Evolutionary conservation across 2,888 invertebrate genomes (phyloP).

Genomic region (Hecatera dysodea): DNA sequence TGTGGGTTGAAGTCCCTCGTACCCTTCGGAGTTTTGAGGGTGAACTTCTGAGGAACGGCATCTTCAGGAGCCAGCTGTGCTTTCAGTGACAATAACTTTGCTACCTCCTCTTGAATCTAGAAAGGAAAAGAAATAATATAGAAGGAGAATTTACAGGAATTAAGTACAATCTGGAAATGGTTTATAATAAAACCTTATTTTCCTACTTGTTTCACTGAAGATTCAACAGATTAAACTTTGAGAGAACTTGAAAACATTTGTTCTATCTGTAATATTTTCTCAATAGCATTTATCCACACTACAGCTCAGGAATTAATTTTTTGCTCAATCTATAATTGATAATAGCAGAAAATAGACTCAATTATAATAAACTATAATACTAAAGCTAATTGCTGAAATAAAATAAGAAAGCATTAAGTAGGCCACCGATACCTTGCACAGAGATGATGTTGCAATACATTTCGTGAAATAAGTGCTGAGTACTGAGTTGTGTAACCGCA

Average conservation of each 20-base stretch:
- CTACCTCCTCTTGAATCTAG: slow-evolving; percentile 96
- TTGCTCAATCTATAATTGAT: not conserved
- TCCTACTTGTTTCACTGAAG: too few relatives aligned
- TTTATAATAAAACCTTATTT: not conserved
- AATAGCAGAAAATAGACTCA: not conserved
- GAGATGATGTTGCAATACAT: slow-evolving; percentile 84
- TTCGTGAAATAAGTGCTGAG: slow-evolving; percentile 78
- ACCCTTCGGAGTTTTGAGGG: slow-evolving; percentile 97
- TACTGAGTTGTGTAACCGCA: slow-evolving; percentile 77
- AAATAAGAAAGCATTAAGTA: slow-evolving; percentile 61
- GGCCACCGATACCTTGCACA: slow-evolving; percentile 83
- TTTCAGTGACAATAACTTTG: slow-evolving; percentile 95
- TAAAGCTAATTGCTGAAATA: slow-evolving; percentile 23
- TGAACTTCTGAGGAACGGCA: slow-evolving; percentile 93
- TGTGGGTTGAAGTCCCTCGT: slow-evolving; percentile 98
- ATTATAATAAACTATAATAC: slow-evolving; percentile 19
- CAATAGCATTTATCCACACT: not conserved
- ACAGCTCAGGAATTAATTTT: not conserved
- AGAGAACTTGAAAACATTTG: too few relatives aligned
- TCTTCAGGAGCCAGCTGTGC: slow-evolving; percentile 92
- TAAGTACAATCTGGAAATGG: not conserved
- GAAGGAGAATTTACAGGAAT: not conserved
- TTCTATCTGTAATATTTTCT: not conserved
- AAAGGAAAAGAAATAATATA: slow-evolving; percentile 58
- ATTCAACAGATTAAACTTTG: too few relatives aligned